Percentiles rank a stretch among this genome's conserved stretches.
phyloP scores from a whole-genome alignment of 2,888 invertebrate species.

The Leptarthrus brevirostris region DNA sequence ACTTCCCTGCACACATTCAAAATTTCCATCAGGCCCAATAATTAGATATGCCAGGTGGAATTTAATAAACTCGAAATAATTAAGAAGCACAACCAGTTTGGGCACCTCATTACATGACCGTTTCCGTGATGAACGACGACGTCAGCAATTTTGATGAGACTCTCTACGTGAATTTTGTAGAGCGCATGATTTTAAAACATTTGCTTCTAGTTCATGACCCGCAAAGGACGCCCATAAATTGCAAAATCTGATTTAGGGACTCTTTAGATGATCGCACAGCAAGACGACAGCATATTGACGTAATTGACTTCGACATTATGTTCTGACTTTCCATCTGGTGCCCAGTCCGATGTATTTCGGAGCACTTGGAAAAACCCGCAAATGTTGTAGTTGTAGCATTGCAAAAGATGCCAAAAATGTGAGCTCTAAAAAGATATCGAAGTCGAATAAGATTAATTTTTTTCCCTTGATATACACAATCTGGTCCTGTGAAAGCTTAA shows the following conservation, averaged over 20 bases:
- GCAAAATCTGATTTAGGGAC: not conserved
- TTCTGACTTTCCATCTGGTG: conserved; percentile 11
- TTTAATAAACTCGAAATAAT: conserved; percentile 18
- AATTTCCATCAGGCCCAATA: too few relatives aligned
- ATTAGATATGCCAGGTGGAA: not conserved
- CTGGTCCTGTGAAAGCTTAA: too few relatives aligned
- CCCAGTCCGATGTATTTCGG: conserved; percentile 3
- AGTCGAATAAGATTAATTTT: not conserved
- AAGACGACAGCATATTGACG: conserved; percentile 1
- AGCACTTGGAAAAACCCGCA: conserved; percentile 15
- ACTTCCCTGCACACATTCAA: too few relatives aligned
- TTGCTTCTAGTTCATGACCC: too few relatives aligned
- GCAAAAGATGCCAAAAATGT: conserved; percentile 10
- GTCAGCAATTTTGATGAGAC: not conserved
- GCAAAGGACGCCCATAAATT: not conserved
- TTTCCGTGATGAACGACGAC: not conserved
- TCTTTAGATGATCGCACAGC: too few relatives aligned
- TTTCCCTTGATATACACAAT: not conserved
- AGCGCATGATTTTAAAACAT: too few relatives aligned
- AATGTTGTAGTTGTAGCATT: conserved; percentile 8
- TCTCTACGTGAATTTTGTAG: too few relatives aligned
- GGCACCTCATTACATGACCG: conserved; percentile 1
- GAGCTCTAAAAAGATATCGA: not conserved
- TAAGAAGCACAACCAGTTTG: conserved; percentile 27
- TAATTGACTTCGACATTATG: conserved; percentile 25